Base-by-base conservation (phyloP, 1,140 invertebrate genomes). In the Cylas formicarius region DNA sequence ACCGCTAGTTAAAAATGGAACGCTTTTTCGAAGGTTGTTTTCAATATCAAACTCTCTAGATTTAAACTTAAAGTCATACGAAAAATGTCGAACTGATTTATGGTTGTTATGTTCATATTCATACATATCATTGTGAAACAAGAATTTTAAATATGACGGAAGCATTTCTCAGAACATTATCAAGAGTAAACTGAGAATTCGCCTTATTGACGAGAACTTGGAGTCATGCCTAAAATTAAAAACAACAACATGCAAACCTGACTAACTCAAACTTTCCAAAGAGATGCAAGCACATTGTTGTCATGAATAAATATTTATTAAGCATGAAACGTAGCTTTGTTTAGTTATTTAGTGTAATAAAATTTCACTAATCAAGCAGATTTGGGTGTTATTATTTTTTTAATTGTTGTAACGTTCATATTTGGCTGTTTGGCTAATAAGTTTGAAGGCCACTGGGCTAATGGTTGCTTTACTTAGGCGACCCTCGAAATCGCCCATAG, bases 151-250 rank as follows among this genome's bases (percentile, higher is more conserved):
- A n/a, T n/a, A n/a, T n/a, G n/a, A n/a, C n/a, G n/a, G n/a, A n/a
- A n/a, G n/a, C n/a, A n/a, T n/a, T n/a, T n/a, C n/a, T n/a, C 36
- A 43, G 29, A 52, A 37, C 37, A 48, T 50, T 42, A 48, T 48
- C 31, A 29, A 48, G 33, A 46, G 36, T 47, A 36, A 50, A 32
- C 20, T 47, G 36, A 48, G 44, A 50, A 50, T 18, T 47, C 48
- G 44, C 29, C 1, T 47, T 45, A 46, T 34, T 47, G 36, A 47
- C 37, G 35, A 41, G 26, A 50, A 50, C 46, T 35, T 48, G 36
- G 31, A 48, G 43, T 52, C 44, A 26, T 43, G 44, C 31, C 45
- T 48, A 26, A 50, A 50, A 50, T 39, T 50, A 50, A 46, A 50
- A 50, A 50, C 42, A 18, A 46, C 48, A 34, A 50, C 40, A 35